Percentiles rank a stretch among this genome's conserved stretches.
Evolutionary conservation across 2,113 vertebrate species (phyloP).

Genomic region (Sphyrna mokarran): DNA sequence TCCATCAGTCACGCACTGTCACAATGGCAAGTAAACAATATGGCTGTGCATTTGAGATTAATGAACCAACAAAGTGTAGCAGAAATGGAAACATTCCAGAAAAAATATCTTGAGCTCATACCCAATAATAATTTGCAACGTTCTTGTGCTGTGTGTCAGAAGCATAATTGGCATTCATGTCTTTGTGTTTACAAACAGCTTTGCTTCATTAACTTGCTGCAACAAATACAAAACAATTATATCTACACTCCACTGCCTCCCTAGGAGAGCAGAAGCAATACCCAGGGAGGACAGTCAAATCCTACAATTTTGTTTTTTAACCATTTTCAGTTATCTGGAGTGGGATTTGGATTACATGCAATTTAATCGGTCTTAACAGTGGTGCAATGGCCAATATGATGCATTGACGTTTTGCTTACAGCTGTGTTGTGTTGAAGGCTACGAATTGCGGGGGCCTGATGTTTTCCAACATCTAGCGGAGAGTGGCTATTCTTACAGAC

Average conservation of each 20-base stretch:
- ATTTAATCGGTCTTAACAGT: not conserved
- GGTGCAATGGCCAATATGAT: not conserved
- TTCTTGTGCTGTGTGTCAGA: not conserved
- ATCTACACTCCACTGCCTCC: not conserved
- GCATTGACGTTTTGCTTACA: not conserved
- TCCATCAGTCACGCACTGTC: constrained; percentile 12
- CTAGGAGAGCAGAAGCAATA: not conserved
- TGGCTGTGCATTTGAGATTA: not conserved
- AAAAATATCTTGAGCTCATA: not conserved
- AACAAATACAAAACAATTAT: not conserved
- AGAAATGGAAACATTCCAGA: constrained; percentile 20
- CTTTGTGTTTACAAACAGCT: not conserved
- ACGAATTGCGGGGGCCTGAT: not conserved
- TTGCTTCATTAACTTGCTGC: not conserved
- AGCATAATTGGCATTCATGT: constrained; percentile 23
- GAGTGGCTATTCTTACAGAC: not conserved
- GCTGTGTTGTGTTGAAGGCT: not conserved
- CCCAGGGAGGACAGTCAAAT: not conserved
- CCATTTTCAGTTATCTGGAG: not conserved
- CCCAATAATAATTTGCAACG: not conserved
- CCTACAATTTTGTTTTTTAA: not conserved
- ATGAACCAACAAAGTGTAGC: not conserved
- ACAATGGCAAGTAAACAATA: not conserved
- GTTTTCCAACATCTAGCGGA: not conserved
- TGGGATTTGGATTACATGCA: not conserved